Evolutionary conservation across 1,140 invertebrate genomes (phyloP).

Genomic region (Glossosoma conforme): DNA sequence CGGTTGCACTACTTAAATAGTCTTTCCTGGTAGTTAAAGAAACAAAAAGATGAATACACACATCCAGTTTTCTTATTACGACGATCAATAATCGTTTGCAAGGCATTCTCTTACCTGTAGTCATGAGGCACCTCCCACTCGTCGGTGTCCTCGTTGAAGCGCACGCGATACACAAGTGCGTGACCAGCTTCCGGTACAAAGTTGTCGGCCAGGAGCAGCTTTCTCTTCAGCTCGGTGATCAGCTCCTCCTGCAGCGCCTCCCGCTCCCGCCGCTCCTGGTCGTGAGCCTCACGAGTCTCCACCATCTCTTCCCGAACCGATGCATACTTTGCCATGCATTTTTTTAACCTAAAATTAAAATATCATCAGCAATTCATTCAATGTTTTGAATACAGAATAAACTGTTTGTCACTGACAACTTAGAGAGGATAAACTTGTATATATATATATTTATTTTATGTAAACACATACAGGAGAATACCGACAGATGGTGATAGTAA

Average conservation of each 20-base stretch:
- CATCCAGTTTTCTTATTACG: no score
- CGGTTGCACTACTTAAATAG: no score
- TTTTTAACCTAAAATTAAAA: slow-evolving; percentile 40
- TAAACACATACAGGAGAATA: no score
- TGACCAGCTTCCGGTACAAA: slow-evolving; percentile 93
- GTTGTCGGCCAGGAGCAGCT: slow-evolving; percentile 90
- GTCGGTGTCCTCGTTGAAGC: slow-evolving; percentile 87
- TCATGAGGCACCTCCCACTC: slow-evolving; percentile 63
- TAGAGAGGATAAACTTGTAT: no score
- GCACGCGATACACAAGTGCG: slow-evolving; percentile 71
- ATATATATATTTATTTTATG: no score
- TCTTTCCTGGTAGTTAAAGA: no score
- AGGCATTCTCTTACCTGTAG: slow-evolving; percentile 41
- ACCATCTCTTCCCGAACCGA: slow-evolving; percentile 44
- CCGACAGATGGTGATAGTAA: no score
- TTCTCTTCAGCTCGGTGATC: slow-evolving; percentile 63
- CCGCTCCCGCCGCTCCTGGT: slow-evolving; percentile 65
- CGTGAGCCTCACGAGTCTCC: slow-evolving; percentile 46
- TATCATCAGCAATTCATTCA: no score
- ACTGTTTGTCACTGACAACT: no score
- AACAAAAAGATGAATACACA: no score
- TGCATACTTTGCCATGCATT: slow-evolving; percentile 43
- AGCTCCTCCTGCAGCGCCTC: slow-evolving; percentile 45
- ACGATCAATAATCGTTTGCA: no score
- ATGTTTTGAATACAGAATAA: no score